A percentile compares a stretch with the other conserved stretches of the same genome.
Conservation (phyloP, 2,797 vertebrate genomes). For the Tadarida brasiliensis region DNA sequence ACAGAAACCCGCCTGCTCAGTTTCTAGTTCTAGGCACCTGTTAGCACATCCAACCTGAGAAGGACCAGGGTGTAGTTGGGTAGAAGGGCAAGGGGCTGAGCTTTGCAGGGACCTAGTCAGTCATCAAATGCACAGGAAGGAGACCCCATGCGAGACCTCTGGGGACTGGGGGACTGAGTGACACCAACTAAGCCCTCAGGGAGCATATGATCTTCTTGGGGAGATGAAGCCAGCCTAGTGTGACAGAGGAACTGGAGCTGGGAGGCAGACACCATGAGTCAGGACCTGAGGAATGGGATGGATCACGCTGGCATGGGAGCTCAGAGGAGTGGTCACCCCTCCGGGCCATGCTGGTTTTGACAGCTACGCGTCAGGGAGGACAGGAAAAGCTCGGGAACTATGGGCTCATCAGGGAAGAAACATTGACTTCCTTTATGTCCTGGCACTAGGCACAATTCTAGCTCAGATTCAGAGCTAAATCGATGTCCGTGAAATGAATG, state of each 20-base stretch:
- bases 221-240: not conserved
- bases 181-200: not conserved
- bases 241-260: not conserved
- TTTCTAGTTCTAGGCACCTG: not conserved
- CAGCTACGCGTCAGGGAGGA: not conserved
- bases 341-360: not conserved
- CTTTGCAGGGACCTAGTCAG: not conserved
- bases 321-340: not conserved
- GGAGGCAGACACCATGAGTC: not conserved
- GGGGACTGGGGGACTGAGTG: not conserved
- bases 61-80: not conserved
- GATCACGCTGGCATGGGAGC: not conserved
- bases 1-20: not conserved
- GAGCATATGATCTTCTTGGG: not conserved
- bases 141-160: not conserved
- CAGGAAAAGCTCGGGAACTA: not conserved
- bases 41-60: not conserved
- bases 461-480: not conserved
- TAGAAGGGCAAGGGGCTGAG: not conserved
- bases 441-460: not conserved
- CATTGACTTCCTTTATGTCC: not conserved
- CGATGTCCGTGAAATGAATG: not conserved
- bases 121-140: not conserved
- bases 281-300: not conserved
- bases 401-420: not conserved